phyloP scores from a whole-genome alignment of 2,113 vertebrate species.

The Seriola rivoliana region DNA sequence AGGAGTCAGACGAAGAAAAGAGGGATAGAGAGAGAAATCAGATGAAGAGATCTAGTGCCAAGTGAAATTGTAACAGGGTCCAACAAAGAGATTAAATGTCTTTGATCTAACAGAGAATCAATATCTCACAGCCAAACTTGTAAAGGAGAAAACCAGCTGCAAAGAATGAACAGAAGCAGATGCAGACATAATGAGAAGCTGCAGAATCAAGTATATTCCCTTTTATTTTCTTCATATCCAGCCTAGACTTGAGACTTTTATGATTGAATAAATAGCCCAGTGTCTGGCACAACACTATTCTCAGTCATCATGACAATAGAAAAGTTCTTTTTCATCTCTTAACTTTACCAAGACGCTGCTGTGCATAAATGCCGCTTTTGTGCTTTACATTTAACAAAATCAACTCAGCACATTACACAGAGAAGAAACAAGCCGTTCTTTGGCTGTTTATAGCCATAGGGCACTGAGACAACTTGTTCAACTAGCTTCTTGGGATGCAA shows the following conservation, averaged over 20 bases:
- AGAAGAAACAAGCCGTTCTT: not conserved
- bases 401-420: not conserved
- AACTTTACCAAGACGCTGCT: not conserved
- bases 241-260: too few relatives aligned
- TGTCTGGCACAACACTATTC: too few relatives aligned
- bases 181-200: not conserved
- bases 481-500: not conserved
- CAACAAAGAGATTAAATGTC: slow-evolving; percentile 33
- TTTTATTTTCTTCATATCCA: not conserved
- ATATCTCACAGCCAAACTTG: slow-evolving; percentile 6
- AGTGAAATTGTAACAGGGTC: slow-evolving; percentile 19
- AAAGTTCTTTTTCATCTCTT: not conserved
- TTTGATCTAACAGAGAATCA: slow-evolving; percentile 42
- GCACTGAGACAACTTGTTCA: not conserved
- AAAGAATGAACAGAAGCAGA: not conserved
- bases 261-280: too few relatives aligned
- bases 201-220: not conserved
- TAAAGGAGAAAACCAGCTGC: slow-evolving; percentile 21
- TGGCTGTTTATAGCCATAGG: not conserved
- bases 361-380: not conserved
- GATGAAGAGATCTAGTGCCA: not conserved
- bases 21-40: not conserved
- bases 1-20: slow-evolving; percentile 12
- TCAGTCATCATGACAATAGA: not conserved
- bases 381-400: not conserved